These are phyloP conservation scores for Lophius americanus DNA, from an alignment of 2,797 vertebrate species.

Conservation along the genomic window DNA sequence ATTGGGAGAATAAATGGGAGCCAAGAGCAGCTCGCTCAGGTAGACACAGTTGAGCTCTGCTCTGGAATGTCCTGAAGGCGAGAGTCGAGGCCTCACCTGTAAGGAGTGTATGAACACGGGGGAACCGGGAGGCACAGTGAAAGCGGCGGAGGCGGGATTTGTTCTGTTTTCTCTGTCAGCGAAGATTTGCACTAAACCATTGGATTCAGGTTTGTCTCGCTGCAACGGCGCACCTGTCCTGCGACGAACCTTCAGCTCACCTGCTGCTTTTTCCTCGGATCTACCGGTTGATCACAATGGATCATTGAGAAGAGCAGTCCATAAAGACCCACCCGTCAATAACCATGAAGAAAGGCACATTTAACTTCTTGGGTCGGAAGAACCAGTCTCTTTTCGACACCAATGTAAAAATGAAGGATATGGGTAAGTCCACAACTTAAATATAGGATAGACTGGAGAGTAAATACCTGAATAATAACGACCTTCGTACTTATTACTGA, in stretches of 20 bases:
- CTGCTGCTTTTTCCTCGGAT: slow-evolving; percentile 35
- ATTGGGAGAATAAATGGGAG: no score
- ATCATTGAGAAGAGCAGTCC: slow-evolving; percentile 16
- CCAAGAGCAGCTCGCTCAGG: not conserved
- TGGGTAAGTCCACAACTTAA: slow-evolving; percentile 72
- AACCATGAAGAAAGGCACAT: slow-evolving; percentile 77
- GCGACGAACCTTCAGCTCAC: not conserved
- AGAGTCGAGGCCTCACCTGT: slow-evolving; percentile 66
- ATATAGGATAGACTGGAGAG: not conserved
- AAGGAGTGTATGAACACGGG: slow-evolving; percentile 22
- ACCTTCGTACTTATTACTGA: slow-evolving; percentile 57
- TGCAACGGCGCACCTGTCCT: slow-evolving; percentile 48
- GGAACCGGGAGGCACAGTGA: slow-evolving; percentile 43
- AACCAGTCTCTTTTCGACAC: slow-evolving; percentile 78
- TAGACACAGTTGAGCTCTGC: slow-evolving; percentile 17
- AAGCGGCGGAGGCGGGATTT: slow-evolving; percentile 58
- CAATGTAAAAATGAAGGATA: slow-evolving; percentile 72
- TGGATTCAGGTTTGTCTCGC: slow-evolving; percentile 24
- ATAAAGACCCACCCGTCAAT: not conserved
- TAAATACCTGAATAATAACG: not conserved
- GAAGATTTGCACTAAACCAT: slow-evolving; percentile 37
- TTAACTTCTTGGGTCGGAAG: slow-evolving; percentile 77
- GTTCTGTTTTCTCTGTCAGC: slow-evolving; percentile 63
- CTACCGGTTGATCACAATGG: slow-evolving; percentile 49
- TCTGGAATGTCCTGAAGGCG: slow-evolving; percentile 47